phyloP scores from a whole-genome alignment of 2,113 vertebrate genomes.

The Cinclus mexicanus region DNA sequence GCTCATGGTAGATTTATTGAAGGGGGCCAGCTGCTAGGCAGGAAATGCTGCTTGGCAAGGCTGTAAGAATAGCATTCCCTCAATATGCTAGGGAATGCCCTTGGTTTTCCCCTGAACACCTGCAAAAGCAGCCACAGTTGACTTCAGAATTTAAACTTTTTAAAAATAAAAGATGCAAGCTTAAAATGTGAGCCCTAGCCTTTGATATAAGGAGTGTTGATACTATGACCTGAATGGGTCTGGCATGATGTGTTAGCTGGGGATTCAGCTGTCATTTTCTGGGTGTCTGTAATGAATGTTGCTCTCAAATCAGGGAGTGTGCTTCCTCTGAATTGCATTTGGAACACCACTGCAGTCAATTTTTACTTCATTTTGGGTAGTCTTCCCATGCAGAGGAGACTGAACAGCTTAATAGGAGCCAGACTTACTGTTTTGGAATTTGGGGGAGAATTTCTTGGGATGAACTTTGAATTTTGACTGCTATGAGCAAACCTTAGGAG shows the following conservation, averaged over 20 bases:
- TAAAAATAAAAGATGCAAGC: background rate
- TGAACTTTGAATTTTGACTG: background rate
- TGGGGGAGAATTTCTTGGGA: background rate
- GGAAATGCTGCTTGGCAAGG: background rate
- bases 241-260: background rate
- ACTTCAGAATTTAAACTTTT: background rate
- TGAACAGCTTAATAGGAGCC: background rate
- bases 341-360: background rate
- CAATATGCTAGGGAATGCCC: background rate
- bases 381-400: background rate
- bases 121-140: background rate
- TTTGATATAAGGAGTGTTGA: background rate
- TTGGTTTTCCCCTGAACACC: background rate
- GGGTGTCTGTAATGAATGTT: accelerated
- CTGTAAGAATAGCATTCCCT: background rate
- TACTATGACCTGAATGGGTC: background rate
- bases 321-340: accelerated
- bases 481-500: background rate
- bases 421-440: background rate
- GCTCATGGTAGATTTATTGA: background rate
- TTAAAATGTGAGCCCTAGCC: background rate
- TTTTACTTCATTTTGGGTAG: background rate
- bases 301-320: background rate
- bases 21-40: background rate
- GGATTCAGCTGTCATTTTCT: background rate